phyloP scores from a whole-genome alignment of 2,888 invertebrate species.

The Ophion ventricosus region DNA sequence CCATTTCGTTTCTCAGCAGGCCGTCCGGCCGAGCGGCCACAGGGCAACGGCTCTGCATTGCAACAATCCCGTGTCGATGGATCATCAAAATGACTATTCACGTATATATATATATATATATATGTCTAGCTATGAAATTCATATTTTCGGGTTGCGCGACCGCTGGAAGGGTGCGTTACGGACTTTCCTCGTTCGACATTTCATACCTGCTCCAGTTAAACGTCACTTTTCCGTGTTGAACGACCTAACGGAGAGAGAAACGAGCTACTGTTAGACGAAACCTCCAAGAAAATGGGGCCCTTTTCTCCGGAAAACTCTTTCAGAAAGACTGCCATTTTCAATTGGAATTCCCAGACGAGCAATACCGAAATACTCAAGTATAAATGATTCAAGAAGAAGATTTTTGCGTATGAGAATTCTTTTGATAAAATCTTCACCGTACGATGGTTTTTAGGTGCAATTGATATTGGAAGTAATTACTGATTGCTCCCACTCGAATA shows the following conservation, averaged over 20 bases:
- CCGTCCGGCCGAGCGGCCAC: conserved; percentile 51
- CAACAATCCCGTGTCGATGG: conserved; percentile 28
- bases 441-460: no score
- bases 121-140: conserved; percentile 48
- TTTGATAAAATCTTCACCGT: no score
- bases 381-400: no score
- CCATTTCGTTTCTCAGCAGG: conserved; percentile 66
- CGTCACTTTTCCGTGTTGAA: conserved; percentile 68
- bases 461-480: no score
- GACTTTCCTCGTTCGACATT: conserved; percentile 27
- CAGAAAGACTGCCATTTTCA: neutral
- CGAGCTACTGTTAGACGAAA: conserved; percentile 62
- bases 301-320: conserved; percentile 33
- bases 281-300: conserved; percentile 31
- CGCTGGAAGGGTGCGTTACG: conserved; percentile 60
- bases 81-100: conserved; percentile 14
- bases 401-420: no score
- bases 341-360: neutral
- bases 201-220: conserved; percentile 78
- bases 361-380: conserved; percentile 16
- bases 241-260: conserved; percentile 66
- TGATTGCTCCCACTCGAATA: no score
- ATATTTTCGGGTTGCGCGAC: conserved; percentile 65
- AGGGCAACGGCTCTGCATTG: conserved; percentile 40
- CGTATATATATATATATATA: neutral